Conservation (phyloP, 2,888 invertebrate genomes). For the Agrilus cyanescens region DNA sequence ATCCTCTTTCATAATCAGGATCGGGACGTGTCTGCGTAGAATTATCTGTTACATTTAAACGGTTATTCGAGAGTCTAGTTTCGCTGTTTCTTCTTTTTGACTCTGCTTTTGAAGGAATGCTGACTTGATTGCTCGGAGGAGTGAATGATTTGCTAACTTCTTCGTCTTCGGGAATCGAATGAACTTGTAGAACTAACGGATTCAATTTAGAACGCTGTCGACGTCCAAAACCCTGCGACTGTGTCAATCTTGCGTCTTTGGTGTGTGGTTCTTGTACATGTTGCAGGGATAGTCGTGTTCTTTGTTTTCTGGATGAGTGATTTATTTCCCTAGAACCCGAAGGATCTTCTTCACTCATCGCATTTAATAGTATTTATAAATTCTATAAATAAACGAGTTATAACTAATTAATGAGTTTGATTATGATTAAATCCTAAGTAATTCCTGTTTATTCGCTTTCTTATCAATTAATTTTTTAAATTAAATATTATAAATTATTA, state of each 20-base stretch:
- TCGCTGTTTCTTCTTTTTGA: no score
- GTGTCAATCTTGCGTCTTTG: conserved; percentile 16
- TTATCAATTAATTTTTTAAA: no score
- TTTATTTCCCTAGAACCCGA: conserved; percentile 5
- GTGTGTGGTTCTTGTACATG: conserved; percentile 7
- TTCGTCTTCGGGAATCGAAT: conserved; percentile 11
- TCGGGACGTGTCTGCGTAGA: no score
- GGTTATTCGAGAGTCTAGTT: no score
- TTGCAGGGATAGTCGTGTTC: conserved; percentile 10
- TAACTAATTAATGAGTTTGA: no score
- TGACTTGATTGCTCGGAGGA: neutral
- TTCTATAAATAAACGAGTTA: no score
- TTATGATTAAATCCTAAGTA: no score
- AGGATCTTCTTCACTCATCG: neutral
- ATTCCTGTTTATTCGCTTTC: no score
- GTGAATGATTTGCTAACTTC: conserved; percentile 4
- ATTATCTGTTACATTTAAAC: no score
- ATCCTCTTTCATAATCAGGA: no score
- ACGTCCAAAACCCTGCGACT: conserved; percentile 16
- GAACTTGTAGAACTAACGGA: conserved; percentile 10
- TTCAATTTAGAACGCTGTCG: conserved; percentile 9
- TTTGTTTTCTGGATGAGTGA: conserved; percentile 8
- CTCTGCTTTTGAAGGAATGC: no score
- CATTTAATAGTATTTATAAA: conserved; percentile 1
- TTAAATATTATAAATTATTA: no score